Percentiles rank a stretch among this genome's conserved stretches.
Evolutionary conservation across 2,797 vertebrate genomes (phyloP).

Genomic region (Rhodeus uyekii): DNA sequence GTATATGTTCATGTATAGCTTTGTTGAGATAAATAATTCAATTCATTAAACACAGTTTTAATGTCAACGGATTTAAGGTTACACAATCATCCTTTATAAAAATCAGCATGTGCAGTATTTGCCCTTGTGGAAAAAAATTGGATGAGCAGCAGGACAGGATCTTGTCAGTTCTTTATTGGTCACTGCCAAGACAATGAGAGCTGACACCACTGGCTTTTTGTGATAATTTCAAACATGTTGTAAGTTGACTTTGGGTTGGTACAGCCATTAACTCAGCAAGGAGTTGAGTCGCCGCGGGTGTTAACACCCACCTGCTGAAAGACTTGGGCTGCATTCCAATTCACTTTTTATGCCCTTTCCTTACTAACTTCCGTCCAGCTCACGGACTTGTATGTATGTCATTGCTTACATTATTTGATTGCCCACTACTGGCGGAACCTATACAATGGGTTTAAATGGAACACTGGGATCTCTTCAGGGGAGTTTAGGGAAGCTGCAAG

Average conservation of each 20-base stretch:
- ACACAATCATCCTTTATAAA: background rate
- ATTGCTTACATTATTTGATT: background rate
- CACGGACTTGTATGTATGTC: background rate
- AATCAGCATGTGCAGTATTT: background rate
- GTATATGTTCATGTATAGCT: background rate
- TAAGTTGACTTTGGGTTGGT: slow-evolving; percentile 25
- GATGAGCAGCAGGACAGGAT: slow-evolving; percentile 8
- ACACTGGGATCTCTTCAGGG: background rate
- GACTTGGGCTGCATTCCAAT: slow-evolving; percentile 30
- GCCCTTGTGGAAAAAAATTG: slow-evolving; percentile 10
- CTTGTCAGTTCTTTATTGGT: slow-evolving; percentile 14
- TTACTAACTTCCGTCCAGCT: background rate
- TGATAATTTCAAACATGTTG: slow-evolving; percentile 8
- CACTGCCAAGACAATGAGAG: slow-evolving; percentile 19
- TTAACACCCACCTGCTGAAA: slow-evolving; percentile 36
- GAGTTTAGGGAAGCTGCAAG: background rate
- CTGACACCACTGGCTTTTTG: slow-evolving; percentile 12
- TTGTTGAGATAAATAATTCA: background rate
- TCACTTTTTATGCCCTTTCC: slow-evolving; percentile 6
- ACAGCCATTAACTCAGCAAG: slow-evolving; percentile 33
- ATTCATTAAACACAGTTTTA: background rate
- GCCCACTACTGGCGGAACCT: background rate
- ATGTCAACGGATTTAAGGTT: background rate
- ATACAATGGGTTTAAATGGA: background rate
- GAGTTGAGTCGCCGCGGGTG: slow-evolving; percentile 23